Evolutionary conservation across 2,113 vertebrate genomes (phyloP).

Genomic region (Hippocampus guttulatus): DNA sequence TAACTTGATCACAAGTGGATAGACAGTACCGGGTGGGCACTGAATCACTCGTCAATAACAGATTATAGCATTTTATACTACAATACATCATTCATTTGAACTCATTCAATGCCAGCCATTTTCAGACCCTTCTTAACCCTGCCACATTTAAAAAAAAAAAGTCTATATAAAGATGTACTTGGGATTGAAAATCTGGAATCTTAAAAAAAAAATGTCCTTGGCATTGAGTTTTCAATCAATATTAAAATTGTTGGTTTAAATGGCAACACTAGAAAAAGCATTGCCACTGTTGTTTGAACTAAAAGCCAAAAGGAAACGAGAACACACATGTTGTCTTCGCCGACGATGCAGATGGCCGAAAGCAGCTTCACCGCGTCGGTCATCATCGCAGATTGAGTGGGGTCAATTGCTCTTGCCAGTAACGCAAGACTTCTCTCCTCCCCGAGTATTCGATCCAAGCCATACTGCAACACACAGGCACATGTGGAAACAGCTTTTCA

Average conservation of each 20-base stretch:
- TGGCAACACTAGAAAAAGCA: background rate
- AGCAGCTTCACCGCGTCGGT: constrained; percentile 92
- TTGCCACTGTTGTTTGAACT: background rate
- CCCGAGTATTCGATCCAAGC: constrained; percentile 90
- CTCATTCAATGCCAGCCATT: too few species aligned
- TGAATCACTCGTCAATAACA: too few species aligned
- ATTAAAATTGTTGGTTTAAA: background rate
- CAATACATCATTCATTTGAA: background rate
- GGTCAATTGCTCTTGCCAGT: constrained; percentile 86
- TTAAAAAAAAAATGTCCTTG: too few species aligned
- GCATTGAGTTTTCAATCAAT: background rate
- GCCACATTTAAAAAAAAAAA: too few species aligned
- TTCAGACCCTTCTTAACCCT: too few species aligned
- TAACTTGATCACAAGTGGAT: background rate
- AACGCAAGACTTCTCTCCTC: constrained; percentile 89
- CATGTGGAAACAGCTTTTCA: background rate
- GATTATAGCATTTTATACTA: background rate
- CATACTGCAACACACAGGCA: constrained; percentile 77
- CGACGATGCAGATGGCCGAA: constrained; percentile 95
- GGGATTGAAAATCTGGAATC: too few species aligned
- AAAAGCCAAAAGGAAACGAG: constrained; percentile 4
- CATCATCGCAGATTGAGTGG: constrained; percentile 87
- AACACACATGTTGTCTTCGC: constrained; percentile 94
- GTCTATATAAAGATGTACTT: too few species aligned
- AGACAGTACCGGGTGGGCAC: background rate